These are phyloP conservation scores for Anthopleura sola DNA, from an alignment of 64 coral and sea anemone species.

Conservation along the genomic window DNA sequence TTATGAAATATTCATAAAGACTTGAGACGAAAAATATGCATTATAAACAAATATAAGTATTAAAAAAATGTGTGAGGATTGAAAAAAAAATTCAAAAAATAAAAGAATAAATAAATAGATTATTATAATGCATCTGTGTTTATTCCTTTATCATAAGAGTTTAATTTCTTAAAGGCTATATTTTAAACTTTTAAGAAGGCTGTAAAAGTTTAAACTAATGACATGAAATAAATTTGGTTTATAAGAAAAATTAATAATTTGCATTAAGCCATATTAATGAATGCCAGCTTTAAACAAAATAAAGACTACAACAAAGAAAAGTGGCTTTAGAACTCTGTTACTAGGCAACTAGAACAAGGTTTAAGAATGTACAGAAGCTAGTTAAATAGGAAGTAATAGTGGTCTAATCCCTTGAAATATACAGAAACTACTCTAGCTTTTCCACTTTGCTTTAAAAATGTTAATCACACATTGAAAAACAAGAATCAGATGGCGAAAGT, in stretches of 20 bases:
- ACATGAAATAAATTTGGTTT: background rate
- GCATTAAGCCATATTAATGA: background rate
- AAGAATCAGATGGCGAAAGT: background rate
- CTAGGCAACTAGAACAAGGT: background rate
- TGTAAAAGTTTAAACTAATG: background rate
- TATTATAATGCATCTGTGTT: background rate
- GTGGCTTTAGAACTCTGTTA: background rate
- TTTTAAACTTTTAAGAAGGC: background rate
- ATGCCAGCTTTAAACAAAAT: background rate
- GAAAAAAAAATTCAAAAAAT: too few relatives aligned
- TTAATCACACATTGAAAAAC: background rate
- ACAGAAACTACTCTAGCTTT: background rate
- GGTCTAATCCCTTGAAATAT: background rate
- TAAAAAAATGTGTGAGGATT: too few relatives aligned
- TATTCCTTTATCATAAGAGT: background rate
- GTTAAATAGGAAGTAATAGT: background rate
- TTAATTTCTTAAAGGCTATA: background rate
- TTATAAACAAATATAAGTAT: too few relatives aligned
- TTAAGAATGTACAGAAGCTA: background rate
- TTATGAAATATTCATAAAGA: too few relatives aligned
- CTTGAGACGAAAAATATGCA: too few relatives aligned
- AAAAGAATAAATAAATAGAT: too few relatives aligned
- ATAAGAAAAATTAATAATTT: background rate
- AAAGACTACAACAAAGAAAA: background rate
- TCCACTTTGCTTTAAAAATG: background rate